Evolutionary conservation across 64 coral and sea anemone genomes (phyloP), one percentile per base, ranked within the genome.

Genomic region (Anthopleura sola): DNA sequence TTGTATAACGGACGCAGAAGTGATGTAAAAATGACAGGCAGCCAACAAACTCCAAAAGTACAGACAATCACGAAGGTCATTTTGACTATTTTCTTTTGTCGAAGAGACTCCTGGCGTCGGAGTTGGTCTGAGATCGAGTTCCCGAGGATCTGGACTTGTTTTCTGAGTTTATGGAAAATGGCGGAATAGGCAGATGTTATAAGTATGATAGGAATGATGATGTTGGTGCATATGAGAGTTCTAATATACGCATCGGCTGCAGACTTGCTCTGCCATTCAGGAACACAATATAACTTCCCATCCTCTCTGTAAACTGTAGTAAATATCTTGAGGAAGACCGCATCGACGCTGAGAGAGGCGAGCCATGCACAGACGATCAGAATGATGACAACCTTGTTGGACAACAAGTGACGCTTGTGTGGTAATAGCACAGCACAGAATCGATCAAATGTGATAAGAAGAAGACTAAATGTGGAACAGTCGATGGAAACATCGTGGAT

Each of bases 361-460:
- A 75, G 3, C 68, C 68, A 75, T 31, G 68, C 26, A 3, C 0
- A 75, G 24, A 3, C 3, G 68, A 75, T 75, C 11, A 75, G 68
- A 23, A 28, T 36, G 33, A 31, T 75, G 33, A 75, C 6, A 75
- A 75, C 68, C 68, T 36, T 28, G 24, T 36, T 75, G 14, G 68
- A 75, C n/a, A 36, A 28, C 24, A 75, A 36, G n/a, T 36, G 33
- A 75, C 68, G 68, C 33, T 75, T 75, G 24, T 36, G 68, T 75
- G 54, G 68, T 31, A 31, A 75, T 5, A 75, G 6, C 24, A 75
- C 68, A 3, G 33, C 68, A 75, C 24, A 31, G 5, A 75, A 75
- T 6, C 68, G 68, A 75, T 75, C 68, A 75, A 75, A 36, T 75
- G 68, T 75, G 26, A 75, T 75, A 5, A 75, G 33, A 75, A 75